Conservation (phyloP, 1,140 invertebrate species). For the Muscidifurax raptorellus region DNA sequence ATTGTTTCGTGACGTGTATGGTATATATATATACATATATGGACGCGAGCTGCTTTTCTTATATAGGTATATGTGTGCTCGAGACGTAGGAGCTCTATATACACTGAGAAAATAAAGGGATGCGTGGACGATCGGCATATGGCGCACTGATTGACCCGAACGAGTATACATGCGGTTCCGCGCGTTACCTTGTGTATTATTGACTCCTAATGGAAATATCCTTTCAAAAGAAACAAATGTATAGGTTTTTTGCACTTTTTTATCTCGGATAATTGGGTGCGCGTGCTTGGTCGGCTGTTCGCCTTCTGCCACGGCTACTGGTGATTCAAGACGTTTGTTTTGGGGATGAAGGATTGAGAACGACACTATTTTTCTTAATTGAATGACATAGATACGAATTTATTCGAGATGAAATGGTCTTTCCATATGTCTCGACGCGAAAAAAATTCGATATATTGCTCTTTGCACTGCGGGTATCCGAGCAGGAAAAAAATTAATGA, state of each 20-base stretch:
- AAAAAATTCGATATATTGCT: neutral
- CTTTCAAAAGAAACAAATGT: slow-evolving; percentile 13
- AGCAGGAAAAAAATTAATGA: neutral
- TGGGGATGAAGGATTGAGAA: neutral
- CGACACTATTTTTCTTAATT: neutral
- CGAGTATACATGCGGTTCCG: neutral
- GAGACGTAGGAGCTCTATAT: neutral
- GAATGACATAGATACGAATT: too few species aligned
- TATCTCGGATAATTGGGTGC: neutral
- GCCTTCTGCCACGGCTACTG: neutral
- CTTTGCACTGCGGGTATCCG: neutral
- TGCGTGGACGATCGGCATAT: neutral
- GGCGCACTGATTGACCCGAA: slow-evolving; percentile 16
- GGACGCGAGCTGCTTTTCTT: slow-evolving; percentile 26
- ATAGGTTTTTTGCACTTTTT: neutral
- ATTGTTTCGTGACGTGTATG: neutral
- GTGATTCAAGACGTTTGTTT: neutral
- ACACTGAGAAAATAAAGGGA: neutral
- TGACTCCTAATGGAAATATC: slow-evolving; percentile 2
- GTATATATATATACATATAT: too few species aligned
- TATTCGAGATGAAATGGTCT: neutral
- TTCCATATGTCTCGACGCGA: neutral
- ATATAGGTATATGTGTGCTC: neutral
- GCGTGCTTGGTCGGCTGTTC: neutral
- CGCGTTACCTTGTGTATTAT: neutral